A percentile compares a stretch with the other conserved stretches of the same genome.
Conservation (phyloP, 92 coral and sea anemone genomes). For the Phymanthus crucifer region DNA sequence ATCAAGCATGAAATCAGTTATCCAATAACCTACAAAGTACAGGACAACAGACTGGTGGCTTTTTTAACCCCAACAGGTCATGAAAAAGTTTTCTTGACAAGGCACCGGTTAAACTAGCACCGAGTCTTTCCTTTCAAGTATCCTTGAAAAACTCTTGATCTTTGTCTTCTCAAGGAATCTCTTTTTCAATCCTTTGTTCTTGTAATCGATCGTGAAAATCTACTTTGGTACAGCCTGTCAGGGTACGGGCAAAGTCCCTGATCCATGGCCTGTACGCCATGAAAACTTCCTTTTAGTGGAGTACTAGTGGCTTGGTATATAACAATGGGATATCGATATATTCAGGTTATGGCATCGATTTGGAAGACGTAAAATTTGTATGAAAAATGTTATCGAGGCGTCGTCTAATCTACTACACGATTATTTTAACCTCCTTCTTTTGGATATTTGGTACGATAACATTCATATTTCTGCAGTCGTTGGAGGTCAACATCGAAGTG, state of each 20-base stretch:
- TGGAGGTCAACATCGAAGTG: slow-evolving; percentile 82
- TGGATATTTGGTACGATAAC: slow-evolving; percentile 93
- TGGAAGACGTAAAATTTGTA: neutral
- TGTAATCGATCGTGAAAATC: neutral
- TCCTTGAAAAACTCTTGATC: slow-evolving; percentile 37
- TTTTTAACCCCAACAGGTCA: slow-evolving; percentile 6
- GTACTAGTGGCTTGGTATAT: neutral
- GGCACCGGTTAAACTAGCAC: slow-evolving; percentile 11
- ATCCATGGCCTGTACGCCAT: neutral
- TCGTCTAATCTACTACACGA: slow-evolving; percentile 77
- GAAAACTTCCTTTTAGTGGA: neutral
- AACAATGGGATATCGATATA: neutral
- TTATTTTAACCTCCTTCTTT: slow-evolving; percentile 75
- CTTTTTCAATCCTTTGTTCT: slow-evolving; percentile 7
- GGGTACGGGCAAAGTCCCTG: neutral
- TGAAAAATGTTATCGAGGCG: slow-evolving; percentile 73
- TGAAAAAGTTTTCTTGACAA: slow-evolving; percentile 8
- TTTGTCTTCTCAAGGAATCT: slow-evolving; percentile 13
- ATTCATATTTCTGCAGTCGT: slow-evolving; percentile 79
- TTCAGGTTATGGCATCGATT: slow-evolving; percentile 5
- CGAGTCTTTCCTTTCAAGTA: neutral
- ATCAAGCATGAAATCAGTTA: slow-evolving; percentile 7
- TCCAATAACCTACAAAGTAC: slow-evolving; percentile 3
- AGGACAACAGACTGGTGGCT: slow-evolving; percentile 11
- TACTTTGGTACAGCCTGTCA: neutral